Evolutionary conservation across 1,140 invertebrate genomes (phyloP).

Genomic region (Heliothis virescens): DNA sequence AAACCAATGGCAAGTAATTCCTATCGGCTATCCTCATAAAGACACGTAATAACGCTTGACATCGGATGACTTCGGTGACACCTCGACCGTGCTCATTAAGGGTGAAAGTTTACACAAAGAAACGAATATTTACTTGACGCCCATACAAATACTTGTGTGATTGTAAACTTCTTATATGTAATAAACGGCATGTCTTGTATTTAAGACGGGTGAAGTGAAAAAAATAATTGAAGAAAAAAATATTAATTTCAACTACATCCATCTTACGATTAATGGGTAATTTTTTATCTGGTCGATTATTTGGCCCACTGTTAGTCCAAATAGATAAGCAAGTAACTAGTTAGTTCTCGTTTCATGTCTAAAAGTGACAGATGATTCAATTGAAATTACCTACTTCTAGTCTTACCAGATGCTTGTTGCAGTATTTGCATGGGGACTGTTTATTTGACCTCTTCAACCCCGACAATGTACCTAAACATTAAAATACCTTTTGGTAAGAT

Average conservation of each 20-base stretch:
- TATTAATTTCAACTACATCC: neutral
- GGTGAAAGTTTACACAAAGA: constrained; percentile 57
- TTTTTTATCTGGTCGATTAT: too few relatives aligned
- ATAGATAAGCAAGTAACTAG: too few relatives aligned
- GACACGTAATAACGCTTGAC: constrained; percentile 36
- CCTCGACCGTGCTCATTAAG: constrained; percentile 62
- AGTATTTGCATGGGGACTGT: too few relatives aligned
- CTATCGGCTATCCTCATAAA: neutral
- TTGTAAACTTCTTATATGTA: constrained; percentile 16
- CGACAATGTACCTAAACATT: too few relatives aligned
- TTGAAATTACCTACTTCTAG: too few relatives aligned
- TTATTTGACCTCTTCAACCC: too few relatives aligned
- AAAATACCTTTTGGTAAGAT: too few relatives aligned
- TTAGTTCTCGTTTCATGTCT: too few relatives aligned
- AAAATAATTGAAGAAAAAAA: neutral
- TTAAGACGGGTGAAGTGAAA: neutral
- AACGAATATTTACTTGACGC: constrained; percentile 52
- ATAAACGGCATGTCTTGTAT: constrained; percentile 38
- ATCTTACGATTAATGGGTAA: too few relatives aligned
- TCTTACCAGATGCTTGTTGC: too few relatives aligned
- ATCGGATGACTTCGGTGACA: constrained; percentile 54
- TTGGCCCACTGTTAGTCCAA: too few relatives aligned
- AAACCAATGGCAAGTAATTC: constrained; percentile 6
- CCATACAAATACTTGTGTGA: constrained; percentile 42
- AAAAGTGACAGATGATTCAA: too few relatives aligned